phyloP scores from a whole-genome alignment of 2,888 invertebrate genomes.

The Venusia cambrica region DNA sequence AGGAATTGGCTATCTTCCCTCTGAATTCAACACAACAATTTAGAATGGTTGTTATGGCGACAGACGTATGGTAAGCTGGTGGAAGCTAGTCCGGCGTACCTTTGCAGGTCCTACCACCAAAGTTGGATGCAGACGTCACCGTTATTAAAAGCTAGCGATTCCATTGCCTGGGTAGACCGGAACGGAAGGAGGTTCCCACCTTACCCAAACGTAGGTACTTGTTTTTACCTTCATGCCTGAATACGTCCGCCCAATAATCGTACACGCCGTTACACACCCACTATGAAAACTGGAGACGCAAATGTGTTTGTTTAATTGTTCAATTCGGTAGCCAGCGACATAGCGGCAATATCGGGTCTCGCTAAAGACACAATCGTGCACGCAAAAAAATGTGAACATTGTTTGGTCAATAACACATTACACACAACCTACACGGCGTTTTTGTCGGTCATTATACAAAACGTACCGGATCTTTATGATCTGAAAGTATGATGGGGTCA shows the following conservation, averaged over 20 bases:
- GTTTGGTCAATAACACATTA: slow-evolving; percentile 16
- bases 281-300: slow-evolving; percentile 24
- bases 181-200: neutral
- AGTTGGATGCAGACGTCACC: no score
- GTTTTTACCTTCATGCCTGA: slow-evolving; percentile 7
- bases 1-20: no score
- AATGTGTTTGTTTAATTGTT: slow-evolving; percentile 31
- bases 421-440: slow-evolving; percentile 18
- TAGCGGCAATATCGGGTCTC: slow-evolving; percentile 24
- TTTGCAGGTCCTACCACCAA: no score
- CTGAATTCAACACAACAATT: no score
- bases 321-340: slow-evolving; percentile 27
- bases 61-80: no score
- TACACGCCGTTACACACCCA: slow-evolving; percentile 33
- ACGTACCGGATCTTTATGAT: slow-evolving; percentile 16
- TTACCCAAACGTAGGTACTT: no score
- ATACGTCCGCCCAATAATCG: slow-evolving; percentile 14
- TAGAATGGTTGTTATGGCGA: no score
- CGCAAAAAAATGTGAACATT: slow-evolving; percentile 21
- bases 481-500: slow-evolving; percentile 21
- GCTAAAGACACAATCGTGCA: slow-evolving; percentile 16
- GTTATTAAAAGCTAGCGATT: no score
- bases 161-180: no score
- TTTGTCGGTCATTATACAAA: slow-evolving; percentile 18
- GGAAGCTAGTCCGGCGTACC: no score